Evolutionary conservation across 2,888 invertebrate genomes (phyloP).

Genomic region (Hydrotaea diabolus): DNA sequence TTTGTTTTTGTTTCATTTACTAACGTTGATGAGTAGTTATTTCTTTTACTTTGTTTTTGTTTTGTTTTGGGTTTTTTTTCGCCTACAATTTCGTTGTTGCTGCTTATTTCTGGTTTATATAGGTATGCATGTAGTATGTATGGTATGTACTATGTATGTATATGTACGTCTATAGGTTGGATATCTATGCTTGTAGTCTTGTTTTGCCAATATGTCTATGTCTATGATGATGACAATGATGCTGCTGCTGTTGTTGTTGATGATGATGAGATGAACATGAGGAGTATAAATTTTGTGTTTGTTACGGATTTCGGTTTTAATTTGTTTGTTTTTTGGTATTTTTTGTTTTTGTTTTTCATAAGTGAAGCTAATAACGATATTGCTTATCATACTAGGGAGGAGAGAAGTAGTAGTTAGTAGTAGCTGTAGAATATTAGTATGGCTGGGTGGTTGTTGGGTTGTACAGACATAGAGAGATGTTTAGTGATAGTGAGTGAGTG

Average conservation of each 20-base stretch:
- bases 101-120: constrained; percentile 11
- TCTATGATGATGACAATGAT: neutral
- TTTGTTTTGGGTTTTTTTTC: constrained; percentile 38
- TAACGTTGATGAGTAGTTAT: constrained; percentile 20
- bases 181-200: neutral
- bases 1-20: constrained; percentile 22
- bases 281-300: neutral
- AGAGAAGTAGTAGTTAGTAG: neutral
- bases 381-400: constrained; percentile 61
- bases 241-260: too few relatives aligned
- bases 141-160: constrained; percentile 28
- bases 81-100: constrained; percentile 51
- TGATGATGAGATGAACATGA: neutral
- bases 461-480: constrained; percentile 38
- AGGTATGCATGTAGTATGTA: constrained; percentile 29
- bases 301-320: constrained; percentile 14
- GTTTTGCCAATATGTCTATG: neutral
- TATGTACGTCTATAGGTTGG: neutral
- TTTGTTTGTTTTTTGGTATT: neutral
- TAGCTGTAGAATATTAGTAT: neutral
- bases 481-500: neutral
- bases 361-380: constrained; percentile 65
- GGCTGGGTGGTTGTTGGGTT: neutral
- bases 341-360: constrained; percentile 48
- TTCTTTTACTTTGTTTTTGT: neutral